Conservation (phyloP, 2,888 invertebrate genomes). For the Coenonympha arcania region DNA sequence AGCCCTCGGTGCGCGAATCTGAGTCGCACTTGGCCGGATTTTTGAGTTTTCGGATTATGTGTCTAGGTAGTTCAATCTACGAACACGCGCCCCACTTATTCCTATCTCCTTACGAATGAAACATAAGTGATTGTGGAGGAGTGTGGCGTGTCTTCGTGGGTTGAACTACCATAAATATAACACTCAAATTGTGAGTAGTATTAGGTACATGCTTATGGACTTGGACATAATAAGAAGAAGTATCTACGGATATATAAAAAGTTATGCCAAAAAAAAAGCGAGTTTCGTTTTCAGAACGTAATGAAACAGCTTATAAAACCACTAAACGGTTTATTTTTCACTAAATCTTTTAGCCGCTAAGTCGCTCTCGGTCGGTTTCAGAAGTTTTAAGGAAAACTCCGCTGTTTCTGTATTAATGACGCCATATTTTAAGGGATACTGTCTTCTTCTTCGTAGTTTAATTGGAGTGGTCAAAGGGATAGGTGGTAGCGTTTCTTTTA, state of each 20-base stretch:
- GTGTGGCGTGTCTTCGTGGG: too few relatives aligned
- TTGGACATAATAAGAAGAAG: too few relatives aligned
- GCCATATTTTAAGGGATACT: constrained; percentile 48
- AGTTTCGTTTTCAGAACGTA: background rate
- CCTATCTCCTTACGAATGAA: too few relatives aligned
- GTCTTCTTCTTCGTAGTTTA: constrained; percentile 43
- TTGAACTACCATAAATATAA: too few relatives aligned
- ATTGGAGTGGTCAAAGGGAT: constrained; percentile 24
- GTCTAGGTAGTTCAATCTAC: too few relatives aligned
- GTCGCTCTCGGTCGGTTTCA: constrained; percentile 1
- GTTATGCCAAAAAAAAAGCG: background rate
- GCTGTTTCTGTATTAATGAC: constrained; percentile 52
- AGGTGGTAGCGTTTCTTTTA: constrained; percentile 19
- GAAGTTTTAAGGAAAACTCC: constrained; percentile 33
- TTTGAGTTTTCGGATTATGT: too few relatives aligned
- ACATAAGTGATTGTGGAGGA: too few relatives aligned
- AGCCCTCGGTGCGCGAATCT: too few relatives aligned
- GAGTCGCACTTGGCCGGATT: too few relatives aligned
- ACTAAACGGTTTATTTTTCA: constrained; percentile 16
- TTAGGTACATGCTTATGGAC: too few relatives aligned
- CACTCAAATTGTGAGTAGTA: too few relatives aligned
- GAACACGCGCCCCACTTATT: too few relatives aligned
- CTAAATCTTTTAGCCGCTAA: constrained; percentile 17
- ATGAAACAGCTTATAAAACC: constrained; percentile 5
- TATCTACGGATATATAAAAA: background rate